phyloP scores from a whole-genome alignment of 2,113 vertebrate species.

The Phrynosoma platyrhinos region DNA sequence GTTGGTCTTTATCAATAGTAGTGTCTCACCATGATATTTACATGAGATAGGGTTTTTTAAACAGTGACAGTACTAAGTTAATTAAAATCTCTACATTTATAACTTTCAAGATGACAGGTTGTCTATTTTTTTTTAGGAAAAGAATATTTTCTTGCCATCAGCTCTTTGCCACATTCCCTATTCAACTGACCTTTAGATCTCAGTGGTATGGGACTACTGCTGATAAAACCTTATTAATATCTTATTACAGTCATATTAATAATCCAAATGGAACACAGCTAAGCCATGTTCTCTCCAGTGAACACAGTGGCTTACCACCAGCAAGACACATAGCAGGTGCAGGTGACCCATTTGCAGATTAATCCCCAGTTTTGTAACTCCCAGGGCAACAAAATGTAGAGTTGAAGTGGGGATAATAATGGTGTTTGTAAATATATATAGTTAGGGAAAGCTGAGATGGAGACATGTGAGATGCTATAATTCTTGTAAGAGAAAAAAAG shows the following conservation, averaged over 20 bases:
- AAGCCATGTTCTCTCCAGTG: conserved; percentile 59
- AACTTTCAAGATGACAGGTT: conserved; percentile 4
- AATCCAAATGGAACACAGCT: conserved; percentile 70
- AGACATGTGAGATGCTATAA: not conserved
- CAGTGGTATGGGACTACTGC: conserved; percentile 66
- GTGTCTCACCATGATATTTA: too few relatives aligned
- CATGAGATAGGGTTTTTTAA: too few relatives aligned
- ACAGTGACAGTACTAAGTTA: too few relatives aligned
- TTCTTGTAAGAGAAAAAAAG: not conserved
- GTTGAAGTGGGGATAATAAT: conserved; percentile 1
- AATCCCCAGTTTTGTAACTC: conserved; percentile 24
- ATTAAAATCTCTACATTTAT: not conserved
- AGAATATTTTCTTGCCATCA: conserved; percentile 6
- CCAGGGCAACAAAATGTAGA: conserved; percentile 36
- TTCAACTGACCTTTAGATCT: conserved; percentile 72
- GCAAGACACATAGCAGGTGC: conserved; percentile 44
- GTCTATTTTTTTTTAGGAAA: conserved; percentile 29
- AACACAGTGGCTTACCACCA: conserved; percentile 48
- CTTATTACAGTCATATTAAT: conserved; percentile 71
- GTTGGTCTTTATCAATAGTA: too few relatives aligned
- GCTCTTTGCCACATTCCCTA: conserved; percentile 52
- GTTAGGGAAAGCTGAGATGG: not conserved
- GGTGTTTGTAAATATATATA: not conserved
- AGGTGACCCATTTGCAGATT: conserved; percentile 63
- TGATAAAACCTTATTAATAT: conserved; percentile 73